phyloP scores from a whole-genome alignment of 2,888 invertebrate genomes.

The Pammene fasciana region DNA sequence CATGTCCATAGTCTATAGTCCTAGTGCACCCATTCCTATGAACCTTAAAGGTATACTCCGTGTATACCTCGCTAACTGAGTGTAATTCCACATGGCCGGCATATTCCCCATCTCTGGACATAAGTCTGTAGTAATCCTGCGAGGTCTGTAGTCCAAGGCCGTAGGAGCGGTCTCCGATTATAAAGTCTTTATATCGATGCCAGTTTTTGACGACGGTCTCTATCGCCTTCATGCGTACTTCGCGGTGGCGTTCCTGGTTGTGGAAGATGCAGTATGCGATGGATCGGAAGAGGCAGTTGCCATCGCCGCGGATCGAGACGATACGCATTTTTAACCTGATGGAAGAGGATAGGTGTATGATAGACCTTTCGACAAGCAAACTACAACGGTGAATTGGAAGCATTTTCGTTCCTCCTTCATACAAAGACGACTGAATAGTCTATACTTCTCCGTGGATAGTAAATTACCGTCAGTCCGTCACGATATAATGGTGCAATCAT shows the following conservation, averaged over 20 bases:
- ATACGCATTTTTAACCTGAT: constrained; percentile 47
- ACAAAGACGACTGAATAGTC: too few species aligned
- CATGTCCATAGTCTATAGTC: constrained; percentile 71
- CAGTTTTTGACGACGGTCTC: constrained; percentile 68
- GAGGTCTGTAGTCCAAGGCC: constrained; percentile 55
- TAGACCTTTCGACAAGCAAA: too few species aligned
- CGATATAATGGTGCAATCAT: too few species aligned
- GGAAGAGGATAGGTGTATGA: not conserved
- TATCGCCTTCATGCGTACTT: constrained; percentile 65
- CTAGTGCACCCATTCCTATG: constrained; percentile 62
- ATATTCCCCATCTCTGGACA: constrained; percentile 72
- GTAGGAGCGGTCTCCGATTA: constrained; percentile 73
- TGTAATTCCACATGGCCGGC: constrained; percentile 75
- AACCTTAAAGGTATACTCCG: constrained; percentile 69
- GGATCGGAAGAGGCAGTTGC: constrained; percentile 74
- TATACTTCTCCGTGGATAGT: too few species aligned
- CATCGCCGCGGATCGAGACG: constrained; percentile 70
- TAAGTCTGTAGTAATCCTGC: constrained; percentile 62
- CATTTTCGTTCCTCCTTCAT: too few species aligned
- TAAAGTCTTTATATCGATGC: constrained; percentile 72
- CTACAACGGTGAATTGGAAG: too few species aligned
- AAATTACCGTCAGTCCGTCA: too few species aligned
- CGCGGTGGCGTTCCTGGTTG: constrained; percentile 70
- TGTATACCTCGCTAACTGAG: constrained; percentile 65
- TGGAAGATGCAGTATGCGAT: constrained; percentile 68